Percentiles rank a stretch among this genome's conserved stretches.
These are phyloP conservation scores for Pithys albifrons DNA, from an alignment of 2,113 vertebrate genomes.

Conservation along the genomic window DNA sequence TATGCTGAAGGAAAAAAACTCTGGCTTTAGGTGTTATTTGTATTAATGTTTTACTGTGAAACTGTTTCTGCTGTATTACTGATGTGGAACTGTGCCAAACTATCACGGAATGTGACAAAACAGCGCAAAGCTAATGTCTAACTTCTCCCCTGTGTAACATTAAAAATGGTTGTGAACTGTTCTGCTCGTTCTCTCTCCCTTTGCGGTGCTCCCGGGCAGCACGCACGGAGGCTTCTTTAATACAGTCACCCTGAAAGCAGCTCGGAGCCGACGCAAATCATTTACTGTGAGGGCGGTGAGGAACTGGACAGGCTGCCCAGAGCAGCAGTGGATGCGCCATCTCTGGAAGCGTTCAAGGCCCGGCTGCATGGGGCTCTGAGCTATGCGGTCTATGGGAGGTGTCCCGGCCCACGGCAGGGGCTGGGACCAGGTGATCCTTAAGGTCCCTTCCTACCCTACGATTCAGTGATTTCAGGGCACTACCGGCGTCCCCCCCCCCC, in stretches of 20 bases:
- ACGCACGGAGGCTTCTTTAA: fast-evolving
- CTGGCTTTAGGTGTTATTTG: neutral
- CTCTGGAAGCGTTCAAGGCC: neutral
- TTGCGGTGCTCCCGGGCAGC: fast-evolving
- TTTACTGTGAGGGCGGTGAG: neutral
- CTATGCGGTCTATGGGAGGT: neutral
- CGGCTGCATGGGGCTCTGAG: neutral
- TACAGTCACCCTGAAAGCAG: neutral
- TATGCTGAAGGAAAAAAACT: neutral
- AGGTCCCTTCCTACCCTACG: neutral
- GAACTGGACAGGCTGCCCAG: neutral
- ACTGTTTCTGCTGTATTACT: neutral
- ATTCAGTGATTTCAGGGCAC: fast-evolving
- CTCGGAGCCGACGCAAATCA: neutral
- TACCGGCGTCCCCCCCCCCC: neutral
- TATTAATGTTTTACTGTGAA: neutral
- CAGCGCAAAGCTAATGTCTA: neutral
- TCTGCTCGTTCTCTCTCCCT: neutral
- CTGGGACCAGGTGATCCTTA: neutral
- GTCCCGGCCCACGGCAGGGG: too few relatives aligned
- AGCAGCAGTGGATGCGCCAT: neutral
- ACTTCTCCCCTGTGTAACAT: neutral
- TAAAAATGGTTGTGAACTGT: neutral
- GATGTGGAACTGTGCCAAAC: neutral
- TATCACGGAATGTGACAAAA: neutral